Conservation (phyloP, 2,113 vertebrate genomes). For the Lagopus muta region DNA sequence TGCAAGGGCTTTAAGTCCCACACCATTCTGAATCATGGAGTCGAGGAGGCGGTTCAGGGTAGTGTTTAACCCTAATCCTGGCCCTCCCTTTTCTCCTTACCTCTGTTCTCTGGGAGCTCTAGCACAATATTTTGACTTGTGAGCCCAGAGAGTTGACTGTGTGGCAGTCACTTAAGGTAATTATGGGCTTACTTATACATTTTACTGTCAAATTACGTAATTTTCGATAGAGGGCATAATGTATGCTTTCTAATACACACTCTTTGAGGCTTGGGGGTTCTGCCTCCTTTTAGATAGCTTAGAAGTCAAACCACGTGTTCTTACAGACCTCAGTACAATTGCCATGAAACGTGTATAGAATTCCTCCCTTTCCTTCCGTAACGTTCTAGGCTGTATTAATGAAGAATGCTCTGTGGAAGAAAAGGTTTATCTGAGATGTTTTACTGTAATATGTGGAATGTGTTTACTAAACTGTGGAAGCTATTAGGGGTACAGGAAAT, state of each 20-base stretch:
- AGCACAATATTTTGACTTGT: conserved; percentile 63
- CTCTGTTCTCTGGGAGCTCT: conserved; percentile 22
- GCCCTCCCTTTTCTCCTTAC: conserved; percentile 6
- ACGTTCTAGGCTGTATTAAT: background rate
- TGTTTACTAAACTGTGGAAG: conserved; percentile 21
- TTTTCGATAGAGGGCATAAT: conserved; percentile 50
- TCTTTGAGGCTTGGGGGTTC: background rate
- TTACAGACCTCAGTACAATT: background rate
- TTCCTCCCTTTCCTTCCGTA: background rate
- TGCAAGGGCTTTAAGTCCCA: background rate
- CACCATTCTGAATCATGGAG: background rate
- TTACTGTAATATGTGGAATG: background rate
- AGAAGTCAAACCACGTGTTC: background rate
- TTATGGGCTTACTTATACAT: conserved; percentile 59
- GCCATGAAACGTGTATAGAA: accelerated
- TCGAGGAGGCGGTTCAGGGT: background rate
- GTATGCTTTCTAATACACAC: conserved; percentile 31
- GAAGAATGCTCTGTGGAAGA: background rate
- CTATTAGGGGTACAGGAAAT: background rate
- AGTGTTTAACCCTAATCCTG: conserved; percentile 20
- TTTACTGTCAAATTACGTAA: conserved; percentile 50
- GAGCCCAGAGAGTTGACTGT: conserved; percentile 42
- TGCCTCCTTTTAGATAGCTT: background rate
- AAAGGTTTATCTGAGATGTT: background rate
- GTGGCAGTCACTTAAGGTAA: conserved; percentile 58